A percentile compares a stretch with the other conserved stretches of the same genome.
These are phyloP conservation scores for Limnothrissa miodon DNA, from an alignment of 2,113 vertebrate species.

Conservation along the genomic window DNA sequence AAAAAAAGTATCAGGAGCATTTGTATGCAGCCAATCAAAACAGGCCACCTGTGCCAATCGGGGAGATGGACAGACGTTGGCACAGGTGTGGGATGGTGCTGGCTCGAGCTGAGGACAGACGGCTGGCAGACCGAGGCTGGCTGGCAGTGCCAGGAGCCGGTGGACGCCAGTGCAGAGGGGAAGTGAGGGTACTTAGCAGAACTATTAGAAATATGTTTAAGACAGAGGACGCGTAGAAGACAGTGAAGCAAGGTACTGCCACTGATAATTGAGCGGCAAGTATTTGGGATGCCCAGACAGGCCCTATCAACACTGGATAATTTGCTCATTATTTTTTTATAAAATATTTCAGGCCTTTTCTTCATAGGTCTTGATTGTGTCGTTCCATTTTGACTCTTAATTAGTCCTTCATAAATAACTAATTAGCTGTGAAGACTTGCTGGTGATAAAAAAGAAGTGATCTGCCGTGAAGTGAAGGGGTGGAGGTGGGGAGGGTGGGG, in stretches of 20 bases:
- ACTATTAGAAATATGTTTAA: constrained; percentile 60
- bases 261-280: constrained; percentile 20
- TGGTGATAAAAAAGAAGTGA: constrained; percentile 75
- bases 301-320: constrained; percentile 37
- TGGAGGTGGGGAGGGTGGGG: no score
- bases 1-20: constrained; percentile 40
- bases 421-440: constrained; percentile 74
- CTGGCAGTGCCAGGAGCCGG: constrained; percentile 46
- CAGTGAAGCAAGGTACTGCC: neutral
- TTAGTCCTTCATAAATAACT: constrained; percentile 73
- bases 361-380: constrained; percentile 56
- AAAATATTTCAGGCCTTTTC: constrained; percentile 39
- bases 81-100: constrained; percentile 67
- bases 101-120: constrained; percentile 57
- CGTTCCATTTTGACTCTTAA: constrained; percentile 74
- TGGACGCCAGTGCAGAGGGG: constrained; percentile 41
- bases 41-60: constrained; percentile 63
- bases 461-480: constrained; percentile 76
- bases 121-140: constrained; percentile 52
- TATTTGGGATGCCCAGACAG: constrained; percentile 30
- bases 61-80: constrained; percentile 65
- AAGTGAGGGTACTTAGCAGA: constrained; percentile 56
- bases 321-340: constrained; percentile 45
- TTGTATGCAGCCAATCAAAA: constrained; percentile 54
- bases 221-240: constrained; percentile 45